Percentiles rank a stretch among this genome's conserved stretches.
Evolutionary conservation across 2,113 vertebrate genomes (phyloP).

Genomic region (Bos taurus): DNA sequence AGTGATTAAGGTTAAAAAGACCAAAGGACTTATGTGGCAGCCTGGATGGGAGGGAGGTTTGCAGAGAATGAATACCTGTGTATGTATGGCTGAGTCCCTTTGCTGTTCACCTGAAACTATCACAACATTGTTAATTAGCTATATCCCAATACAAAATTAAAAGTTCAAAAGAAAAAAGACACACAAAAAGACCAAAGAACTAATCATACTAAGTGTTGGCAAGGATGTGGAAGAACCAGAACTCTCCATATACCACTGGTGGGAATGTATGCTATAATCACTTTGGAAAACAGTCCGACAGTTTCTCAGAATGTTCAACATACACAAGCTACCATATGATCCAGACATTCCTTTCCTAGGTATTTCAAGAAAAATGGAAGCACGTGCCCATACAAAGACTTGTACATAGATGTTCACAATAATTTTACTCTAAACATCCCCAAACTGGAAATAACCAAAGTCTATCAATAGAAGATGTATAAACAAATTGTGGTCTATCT

Average conservation of each 20-base stretch:
- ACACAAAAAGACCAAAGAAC: neutral
- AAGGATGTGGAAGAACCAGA: neutral
- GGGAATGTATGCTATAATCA: neutral
- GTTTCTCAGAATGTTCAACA: neutral
- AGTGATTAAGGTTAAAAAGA: neutral
- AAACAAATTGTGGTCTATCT: neutral
- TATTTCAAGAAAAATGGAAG: neutral
- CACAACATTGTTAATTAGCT: neutral
- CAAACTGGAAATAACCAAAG: neutral
- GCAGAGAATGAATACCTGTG: neutral
- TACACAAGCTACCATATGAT: neutral
- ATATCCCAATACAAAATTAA: neutral
- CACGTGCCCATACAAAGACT: neutral
- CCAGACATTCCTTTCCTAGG: neutral
- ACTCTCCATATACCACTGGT: neutral
- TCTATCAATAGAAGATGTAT: neutral
- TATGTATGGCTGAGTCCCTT: neutral
- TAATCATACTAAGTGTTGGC: neutral
- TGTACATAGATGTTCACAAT: neutral
- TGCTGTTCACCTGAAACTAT: neutral
- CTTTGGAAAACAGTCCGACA: neutral
- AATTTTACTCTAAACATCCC: neutral
- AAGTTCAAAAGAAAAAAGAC: neutral
- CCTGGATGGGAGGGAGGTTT: neutral
- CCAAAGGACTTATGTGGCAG: neutral